A percentile compares a stretch with the other conserved stretches of the same genome.
Conservation (phyloP, 1,140 invertebrate genomes). For the Medauroidea extradentata region DNA sequence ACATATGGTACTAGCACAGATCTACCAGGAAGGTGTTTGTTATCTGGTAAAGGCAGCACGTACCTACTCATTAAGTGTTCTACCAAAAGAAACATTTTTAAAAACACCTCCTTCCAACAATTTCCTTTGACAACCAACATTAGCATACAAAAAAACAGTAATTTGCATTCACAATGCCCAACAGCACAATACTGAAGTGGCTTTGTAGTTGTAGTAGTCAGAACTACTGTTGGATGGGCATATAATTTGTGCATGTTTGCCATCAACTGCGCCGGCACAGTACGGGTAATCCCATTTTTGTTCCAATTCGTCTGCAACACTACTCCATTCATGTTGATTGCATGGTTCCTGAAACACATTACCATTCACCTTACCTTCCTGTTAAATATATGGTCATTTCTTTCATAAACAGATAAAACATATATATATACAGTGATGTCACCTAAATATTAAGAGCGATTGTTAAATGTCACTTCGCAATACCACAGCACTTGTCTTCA, state of each 20-base stretch:
- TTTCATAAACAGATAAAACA: no score
- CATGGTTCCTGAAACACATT: no score
- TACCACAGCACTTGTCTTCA: no score
- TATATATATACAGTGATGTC: no score
- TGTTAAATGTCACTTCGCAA: no score
- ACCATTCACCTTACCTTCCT: no score
- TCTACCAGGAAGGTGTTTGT: not conserved
- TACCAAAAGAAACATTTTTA: constrained; percentile 17
- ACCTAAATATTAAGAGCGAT: no score
- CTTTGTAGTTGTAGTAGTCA: constrained; percentile 39
- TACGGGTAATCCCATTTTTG: constrained; percentile 35
- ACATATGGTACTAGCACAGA: constrained; percentile 26
- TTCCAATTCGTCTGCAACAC: constrained; percentile 23
- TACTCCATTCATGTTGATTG: not conserved
- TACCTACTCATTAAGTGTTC: not conserved
- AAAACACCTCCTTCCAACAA: constrained; percentile 39
- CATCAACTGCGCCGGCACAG: constrained; percentile 40
- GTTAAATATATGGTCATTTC: no score
- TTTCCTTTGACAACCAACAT: constrained; percentile 28
- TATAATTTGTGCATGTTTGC: constrained; percentile 40
- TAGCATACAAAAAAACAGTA: constrained; percentile 38
- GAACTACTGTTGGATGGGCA: constrained; percentile 31
- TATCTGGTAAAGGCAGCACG: not conserved
- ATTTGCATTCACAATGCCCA: constrained; percentile 38
- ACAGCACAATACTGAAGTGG: constrained; percentile 33